Percentiles rank a stretch among this genome's conserved stretches.
phyloP scores from a whole-genome alignment of 2,113 vertebrate species.

The Onychorhynchus coronatus region DNA sequence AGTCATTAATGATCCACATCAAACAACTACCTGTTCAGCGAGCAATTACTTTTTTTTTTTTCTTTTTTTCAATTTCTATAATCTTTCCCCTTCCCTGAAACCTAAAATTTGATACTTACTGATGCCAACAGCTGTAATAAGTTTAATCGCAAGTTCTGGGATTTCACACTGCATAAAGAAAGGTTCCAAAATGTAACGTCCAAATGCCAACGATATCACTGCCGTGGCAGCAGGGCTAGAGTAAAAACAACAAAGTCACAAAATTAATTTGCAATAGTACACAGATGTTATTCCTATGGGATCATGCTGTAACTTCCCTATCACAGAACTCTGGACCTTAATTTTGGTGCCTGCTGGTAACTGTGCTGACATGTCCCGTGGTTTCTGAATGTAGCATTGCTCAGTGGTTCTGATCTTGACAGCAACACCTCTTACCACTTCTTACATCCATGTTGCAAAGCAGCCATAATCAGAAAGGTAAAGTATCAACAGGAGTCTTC shows the following conservation, averaged over 20 bases:
- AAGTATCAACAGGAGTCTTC: neutral
- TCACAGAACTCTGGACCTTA: neutral
- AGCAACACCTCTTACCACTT: neutral
- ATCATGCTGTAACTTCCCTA: neutral
- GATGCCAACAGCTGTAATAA: slow-evolving; percentile 88
- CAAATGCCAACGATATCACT: slow-evolving; percentile 93
- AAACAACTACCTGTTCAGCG: neutral
- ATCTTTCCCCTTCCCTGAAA: neutral
- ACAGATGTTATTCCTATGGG: neutral
- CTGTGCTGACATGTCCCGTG: accelerated
- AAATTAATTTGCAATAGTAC: neutral
- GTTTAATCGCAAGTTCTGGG: slow-evolving; percentile 87
- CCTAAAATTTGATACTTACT: slow-evolving; percentile 79
- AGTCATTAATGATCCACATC: neutral
- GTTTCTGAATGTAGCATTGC: neutral
- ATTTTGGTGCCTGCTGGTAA: neutral
- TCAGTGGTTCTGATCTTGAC: neutral
- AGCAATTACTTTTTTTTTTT: neutral
- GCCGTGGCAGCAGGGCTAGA: slow-evolving; percentile 88
- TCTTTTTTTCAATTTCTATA: neutral
- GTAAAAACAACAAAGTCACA: neutral
- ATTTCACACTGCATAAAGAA: slow-evolving; percentile 92
- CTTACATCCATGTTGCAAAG: neutral
- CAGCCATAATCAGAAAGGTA: neutral
- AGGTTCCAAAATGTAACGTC: slow-evolving; percentile 92